Base-by-base conservation (phyloP, 2,113 vertebrate genomes). In the Microtus montanus region DNA sequence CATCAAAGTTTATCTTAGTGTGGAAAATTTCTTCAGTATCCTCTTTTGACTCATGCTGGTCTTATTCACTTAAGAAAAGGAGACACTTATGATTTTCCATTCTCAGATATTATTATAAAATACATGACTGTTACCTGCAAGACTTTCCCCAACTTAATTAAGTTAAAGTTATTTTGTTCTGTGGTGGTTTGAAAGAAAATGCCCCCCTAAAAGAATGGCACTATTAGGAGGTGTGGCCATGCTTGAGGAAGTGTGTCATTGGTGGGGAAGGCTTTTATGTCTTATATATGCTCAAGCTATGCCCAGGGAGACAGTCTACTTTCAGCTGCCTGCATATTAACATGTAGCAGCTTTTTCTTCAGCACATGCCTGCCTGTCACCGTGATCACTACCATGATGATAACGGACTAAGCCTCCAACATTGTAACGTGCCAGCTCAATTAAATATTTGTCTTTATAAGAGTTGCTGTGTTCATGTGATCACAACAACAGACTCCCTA, bases 81-180 rank as follows among this genome's bases (percentile, higher is more conserved):
- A 70, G 66, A 33, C 38, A 63, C 35, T 83, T n/a, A n/a, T 64
- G 49, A 52, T 3, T 92, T 44, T 61, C 41, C 28, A 38, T 24
- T 96, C 4, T 47, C 28, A 70, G 28, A 33, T 19, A n/a, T 44
- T 47, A 0, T n/a, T 41, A 58, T 2, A 80, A 66, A 19, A 19
- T 13, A 33, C 4, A 12, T 54, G 26, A 68, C 33, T 0, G 2
- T 41, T 3, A 14, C 0, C 52, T 35, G 1, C 6, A 41, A 85
- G 49, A 5, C 5, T 64, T 84, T 85, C 20, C 13, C 20, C 52
- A 70, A 49, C 63, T 70, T 84, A 2, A 47, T 35, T 35, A 70
- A 84, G 28, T 7, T 2, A 61, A 38, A 22, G 7, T 3, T 17
- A 4, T 20, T 54, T 64, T 41, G 28, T 33, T 49, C n/a, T n/a